Evolutionary conservation across 1,140 invertebrate genomes (phyloP), one percentile per base, ranked within the genome.

Genomic region (Camponotus vicinus): DNA sequence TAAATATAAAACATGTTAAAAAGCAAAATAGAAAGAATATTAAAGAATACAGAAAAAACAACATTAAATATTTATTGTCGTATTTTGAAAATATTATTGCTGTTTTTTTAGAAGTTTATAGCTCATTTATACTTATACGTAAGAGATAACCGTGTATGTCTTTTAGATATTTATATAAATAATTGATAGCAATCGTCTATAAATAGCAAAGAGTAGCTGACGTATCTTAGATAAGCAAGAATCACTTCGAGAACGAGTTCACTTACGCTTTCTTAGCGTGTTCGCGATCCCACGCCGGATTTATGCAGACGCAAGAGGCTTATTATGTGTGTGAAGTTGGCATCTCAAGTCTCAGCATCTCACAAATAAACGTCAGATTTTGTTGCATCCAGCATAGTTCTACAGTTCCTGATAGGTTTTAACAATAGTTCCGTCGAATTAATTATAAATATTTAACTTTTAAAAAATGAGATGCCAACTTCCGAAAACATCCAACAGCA

Each of bases 231-330:
- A 18, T 69, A 34, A 59, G 42, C 63, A 77, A 66, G 64, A 75
- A 66, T 67, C 83, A 64, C 13, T 83, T 83, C 18, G 27, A 11
- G 27, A 64, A 34, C 52, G 15, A 63, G 55, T 18, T 40, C 45
- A 37, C 70, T 34, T 71, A 34, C 45, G 63, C 64, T 69, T 21
- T 55, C 27, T 71, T 15, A 52, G 69, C 84, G 42, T 9, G 27
- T 13, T 42, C 49, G 32, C 63, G 37, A 59, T 42, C n/a, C 55
- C 52, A n/a, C 59, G 15, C 32, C 42, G 27, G 42, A 18, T 76
- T 89, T 52, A 63, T 52, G 42, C 59, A 4, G 37, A 78, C 63
- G 45, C 59, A 63, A 45, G 37, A 49, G 77, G 85, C 64, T 89
- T 86, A 78, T n/a, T n/a, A n/a, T n/a, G n/a, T n/a, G n/a, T n/a